Evolutionary conservation across 2,113 vertebrate species (phyloP).

Genomic region (Rousettus leschenaultii): DNA sequence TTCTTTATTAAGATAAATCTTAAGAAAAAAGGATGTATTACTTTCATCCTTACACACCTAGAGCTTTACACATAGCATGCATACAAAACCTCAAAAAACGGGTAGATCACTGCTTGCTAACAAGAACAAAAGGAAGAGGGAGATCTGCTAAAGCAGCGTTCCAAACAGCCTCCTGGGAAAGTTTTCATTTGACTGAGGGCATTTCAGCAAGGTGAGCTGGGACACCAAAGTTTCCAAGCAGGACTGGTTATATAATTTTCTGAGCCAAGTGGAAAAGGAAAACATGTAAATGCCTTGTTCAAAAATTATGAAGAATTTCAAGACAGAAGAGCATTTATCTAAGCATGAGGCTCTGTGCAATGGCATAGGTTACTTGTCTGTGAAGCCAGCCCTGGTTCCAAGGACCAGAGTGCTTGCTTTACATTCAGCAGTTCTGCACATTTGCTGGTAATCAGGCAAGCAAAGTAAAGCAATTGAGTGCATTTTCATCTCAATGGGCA

Average conservation of each 20-base stretch:
- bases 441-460: background rate
- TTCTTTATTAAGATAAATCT: background rate
- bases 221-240: background rate
- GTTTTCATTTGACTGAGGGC: background rate
- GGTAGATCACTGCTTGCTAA: constrained; percentile 13
- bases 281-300: background rate
- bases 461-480: background rate
- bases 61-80: background rate
- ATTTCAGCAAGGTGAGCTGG: constrained; percentile 6
- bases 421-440: background rate
- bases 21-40: background rate
- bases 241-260: background rate
- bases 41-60: constrained; percentile 39
- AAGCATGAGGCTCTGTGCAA: background rate
- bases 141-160: constrained; percentile 41
- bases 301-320: background rate
- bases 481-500: background rate
- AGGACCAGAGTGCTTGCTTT: background rate
- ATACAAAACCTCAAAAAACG: constrained; percentile 14
- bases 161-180: background rate
- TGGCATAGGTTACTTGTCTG: background rate
- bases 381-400: background rate
- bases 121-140: constrained; percentile 41
- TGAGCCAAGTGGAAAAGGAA: background rate
- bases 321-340: background rate